Evolutionary conservation across 2,797 vertebrate genomes (phyloP).

Genomic region (Xerus rutilus): DNA sequence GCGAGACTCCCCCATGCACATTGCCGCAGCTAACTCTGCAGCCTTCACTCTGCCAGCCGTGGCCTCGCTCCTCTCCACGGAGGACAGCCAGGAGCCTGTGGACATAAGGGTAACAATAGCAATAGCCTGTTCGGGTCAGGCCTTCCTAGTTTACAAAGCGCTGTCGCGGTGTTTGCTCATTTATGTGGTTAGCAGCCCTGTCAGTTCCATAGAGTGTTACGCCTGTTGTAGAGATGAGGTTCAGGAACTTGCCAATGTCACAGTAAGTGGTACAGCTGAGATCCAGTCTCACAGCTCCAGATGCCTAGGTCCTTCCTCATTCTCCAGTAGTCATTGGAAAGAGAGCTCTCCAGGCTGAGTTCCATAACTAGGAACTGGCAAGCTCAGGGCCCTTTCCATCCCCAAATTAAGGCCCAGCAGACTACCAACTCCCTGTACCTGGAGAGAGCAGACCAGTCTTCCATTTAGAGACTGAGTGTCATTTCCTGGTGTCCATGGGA

Average conservation of each 20-base stretch:
- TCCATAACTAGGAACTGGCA: background rate
- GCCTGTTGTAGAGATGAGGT: background rate
- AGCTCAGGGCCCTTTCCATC: background rate
- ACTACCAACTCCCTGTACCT: background rate
- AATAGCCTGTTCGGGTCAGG: background rate
- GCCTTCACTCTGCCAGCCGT: conserved; percentile 93
- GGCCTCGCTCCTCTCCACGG: conserved; percentile 84
- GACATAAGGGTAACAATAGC: conserved; percentile 92
- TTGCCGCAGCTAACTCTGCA: conserved; percentile 87
- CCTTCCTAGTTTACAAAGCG: background rate
- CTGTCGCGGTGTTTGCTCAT: background rate
- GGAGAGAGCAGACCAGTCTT: background rate
- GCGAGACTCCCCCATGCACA: conserved; percentile 86
- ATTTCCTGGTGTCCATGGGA: background rate
- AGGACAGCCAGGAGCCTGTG: conserved; percentile 88
- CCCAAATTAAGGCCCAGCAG: background rate
- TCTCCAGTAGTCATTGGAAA: background rate
- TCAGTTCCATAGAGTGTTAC: rapidly evolving
- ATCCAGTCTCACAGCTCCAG: background rate
- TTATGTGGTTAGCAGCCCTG: background rate
- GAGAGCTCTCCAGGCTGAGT: background rate
- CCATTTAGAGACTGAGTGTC: background rate
- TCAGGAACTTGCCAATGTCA: background rate
- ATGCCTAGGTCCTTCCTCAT: background rate
- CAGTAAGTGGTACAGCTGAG: background rate